Evolutionary conservation across 2,113 vertebrate species (phyloP), one percentile per base, ranked within the genome.

Genomic region (Fulmarus glacialis): DNA sequence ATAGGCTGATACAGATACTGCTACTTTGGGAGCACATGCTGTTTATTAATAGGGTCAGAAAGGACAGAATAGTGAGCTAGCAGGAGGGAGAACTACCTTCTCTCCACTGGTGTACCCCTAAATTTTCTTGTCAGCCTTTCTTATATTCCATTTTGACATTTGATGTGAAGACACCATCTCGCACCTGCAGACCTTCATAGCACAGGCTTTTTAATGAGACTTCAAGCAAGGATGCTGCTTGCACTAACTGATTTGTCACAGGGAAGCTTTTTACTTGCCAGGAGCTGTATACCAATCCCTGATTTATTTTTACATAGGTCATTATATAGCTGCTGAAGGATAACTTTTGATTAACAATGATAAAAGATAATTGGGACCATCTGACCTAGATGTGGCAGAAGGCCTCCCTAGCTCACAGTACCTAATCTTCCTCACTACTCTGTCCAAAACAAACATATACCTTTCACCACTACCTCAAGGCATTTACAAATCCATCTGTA

Each of bases 341-440:
- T 78, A 74, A 56, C 27, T 89, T 60, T 81, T 92, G 72, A 81
- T 94, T 81, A 70, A 38, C 47, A 53, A 24, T 36, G 62, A 48
- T 80, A 63, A 94, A 68, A 60, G 72, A 34, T 94, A 94, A 91
- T 78, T 82, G 58, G 38, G 55, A 68, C 75, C 55, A 77, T 89
- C 84, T 78, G 89, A 71, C 60, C 68, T 64, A 81, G 68, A 67
- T 79, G 47, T 82, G n/a, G 29, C 43, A 3, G 16, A 92, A 92
- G 62, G 26, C 53, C 24, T 90, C 58, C 62, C 20, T 52, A 40
- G 45, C 38, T 89, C 3, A 1, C 68, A 90, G 58, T 63, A 81
- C 63, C 62, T 80, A 58, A 29, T 87, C 47, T 62, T 94, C 38
- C 9, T 84, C 24, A 23, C 38, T 67, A 7, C 26, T 59, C 8